Conservation (phyloP, 2,797 vertebrate species). For the Scarus forsteni region DNA sequence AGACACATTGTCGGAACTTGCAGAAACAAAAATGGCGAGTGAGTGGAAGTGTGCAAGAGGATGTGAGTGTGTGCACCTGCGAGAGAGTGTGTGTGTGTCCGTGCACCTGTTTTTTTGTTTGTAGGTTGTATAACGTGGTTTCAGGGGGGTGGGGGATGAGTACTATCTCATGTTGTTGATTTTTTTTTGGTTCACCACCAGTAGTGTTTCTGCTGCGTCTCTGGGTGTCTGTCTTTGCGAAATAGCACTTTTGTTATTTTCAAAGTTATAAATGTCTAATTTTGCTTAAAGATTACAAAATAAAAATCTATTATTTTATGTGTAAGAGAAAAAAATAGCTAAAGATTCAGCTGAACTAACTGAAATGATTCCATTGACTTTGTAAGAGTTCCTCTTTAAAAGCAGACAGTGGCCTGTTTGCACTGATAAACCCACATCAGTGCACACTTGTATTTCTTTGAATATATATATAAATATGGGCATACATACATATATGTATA, state of each 20-base stretch:
- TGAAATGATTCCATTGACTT: constrained; percentile 88
- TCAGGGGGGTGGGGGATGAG: constrained; percentile 14
- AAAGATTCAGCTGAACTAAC: constrained; percentile 89
- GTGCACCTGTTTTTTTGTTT: constrained; percentile 65
- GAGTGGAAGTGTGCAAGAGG: constrained; percentile 18
- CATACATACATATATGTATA: constrained; percentile 90
- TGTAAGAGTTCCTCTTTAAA: constrained; percentile 82
- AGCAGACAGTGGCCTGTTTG: constrained; percentile 86
- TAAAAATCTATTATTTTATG: constrained; percentile 88
- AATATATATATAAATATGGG: constrained; percentile 89
- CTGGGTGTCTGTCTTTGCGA: constrained; percentile 86
- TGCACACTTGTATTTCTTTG: constrained; percentile 86
- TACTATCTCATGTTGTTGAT: constrained; percentile 78
- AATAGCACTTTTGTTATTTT: constrained; percentile 88
- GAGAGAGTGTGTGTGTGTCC: constrained; percentile 45
- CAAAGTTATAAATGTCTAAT: constrained; percentile 88
- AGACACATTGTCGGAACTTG: constrained; percentile 55
- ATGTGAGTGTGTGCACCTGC: constrained; percentile 21
- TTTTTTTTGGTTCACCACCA: constrained; percentile 81
- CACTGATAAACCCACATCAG: constrained; percentile 82
- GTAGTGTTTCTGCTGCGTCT: constrained; percentile 85
- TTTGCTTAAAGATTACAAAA: constrained; percentile 89
- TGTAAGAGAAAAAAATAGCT: constrained; percentile 87
- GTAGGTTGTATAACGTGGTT: constrained; percentile 70
- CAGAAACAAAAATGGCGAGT: constrained; percentile 46